Evolutionary conservation across 2,113 vertebrate genomes (phyloP).

Genomic region (Puma concolor): DNA sequence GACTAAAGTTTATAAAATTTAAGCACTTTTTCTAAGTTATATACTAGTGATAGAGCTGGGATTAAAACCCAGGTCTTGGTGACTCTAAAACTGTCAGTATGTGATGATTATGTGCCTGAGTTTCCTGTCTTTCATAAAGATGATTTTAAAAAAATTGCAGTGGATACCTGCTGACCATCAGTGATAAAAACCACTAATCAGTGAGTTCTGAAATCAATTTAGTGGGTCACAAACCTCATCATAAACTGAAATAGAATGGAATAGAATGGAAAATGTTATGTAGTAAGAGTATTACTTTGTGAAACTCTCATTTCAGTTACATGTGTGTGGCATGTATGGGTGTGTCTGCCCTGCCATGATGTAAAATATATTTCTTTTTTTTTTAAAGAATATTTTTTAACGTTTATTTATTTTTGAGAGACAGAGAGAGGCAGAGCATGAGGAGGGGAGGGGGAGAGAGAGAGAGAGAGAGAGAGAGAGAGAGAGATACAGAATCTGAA

Average conservation of each 20-base stretch:
- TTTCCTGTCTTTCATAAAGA: not conserved
- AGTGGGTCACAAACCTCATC: not conserved
- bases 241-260: not conserved
- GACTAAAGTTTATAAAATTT: not conserved
- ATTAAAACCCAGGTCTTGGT: not conserved
- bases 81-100: not conserved
- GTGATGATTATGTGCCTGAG: not conserved
- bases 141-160: not conserved
- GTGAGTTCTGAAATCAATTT: slow-evolving; percentile 29
- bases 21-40: not conserved
- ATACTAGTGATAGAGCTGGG: not conserved
- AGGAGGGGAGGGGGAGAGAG: no score
- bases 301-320: not conserved
- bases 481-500: no score
- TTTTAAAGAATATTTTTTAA: no score
- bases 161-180: not conserved
- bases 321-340: not conserved
- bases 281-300: not conserved
- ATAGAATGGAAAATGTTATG: not conserved
- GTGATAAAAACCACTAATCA: slow-evolving; percentile 1
- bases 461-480: no score
- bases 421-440: no score
- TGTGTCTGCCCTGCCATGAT: not conserved
- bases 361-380: not conserved
- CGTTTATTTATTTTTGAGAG: no score